Evolutionary conservation across 2,888 invertebrate species (phyloP), one percentile per base, ranked within the genome.

Genomic region (Rotaria macrura): DNA sequence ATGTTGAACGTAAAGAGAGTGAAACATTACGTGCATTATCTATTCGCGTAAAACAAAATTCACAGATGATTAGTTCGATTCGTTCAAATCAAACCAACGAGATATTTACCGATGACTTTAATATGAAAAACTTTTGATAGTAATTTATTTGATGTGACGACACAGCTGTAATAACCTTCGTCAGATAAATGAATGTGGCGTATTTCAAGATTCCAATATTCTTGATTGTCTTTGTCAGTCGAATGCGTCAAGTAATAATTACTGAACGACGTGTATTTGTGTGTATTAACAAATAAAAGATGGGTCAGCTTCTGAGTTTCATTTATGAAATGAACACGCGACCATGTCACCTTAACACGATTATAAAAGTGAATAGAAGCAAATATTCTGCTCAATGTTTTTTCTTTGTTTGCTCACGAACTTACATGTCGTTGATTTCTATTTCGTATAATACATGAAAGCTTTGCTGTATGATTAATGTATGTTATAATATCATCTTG

Each of bases 151-250:
- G 79, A 10, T n/a, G 79, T 4, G 25, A 79, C 9, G 14, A 43
- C 25, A n/a, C 79, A 79, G n/a, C 43, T n/a, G 43, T 79, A 79
- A 79, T 40, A 79, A 79, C 79, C 79, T 79, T 79, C 25, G 43
- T 79, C 79, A 43, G 43, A 6, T 79, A n/a, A 6, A 43, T 79
- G 43, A 40, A 79, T 4, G 12, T 79, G 25, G 43, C 43, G 79
- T 25, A 79, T 79, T 79, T 79, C 79, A 38, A 79, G 38, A 79
- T 79, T 79, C 43, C 43, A 79, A 43, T 43, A 43, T 43, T 79
- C 79, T 34, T 6, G 34, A 79, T 40, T 79, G 14, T 40, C 43
- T 43, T 25, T 6, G 2, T 40, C 79, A 79, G 25, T 10, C n/a
- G 20, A 12, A 14, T 3, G 43, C n/a, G 79, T 79, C 25, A 79